phyloP scores from a whole-genome alignment of 2,113 vertebrate genomes.

The Varanus komodoensis region DNA sequence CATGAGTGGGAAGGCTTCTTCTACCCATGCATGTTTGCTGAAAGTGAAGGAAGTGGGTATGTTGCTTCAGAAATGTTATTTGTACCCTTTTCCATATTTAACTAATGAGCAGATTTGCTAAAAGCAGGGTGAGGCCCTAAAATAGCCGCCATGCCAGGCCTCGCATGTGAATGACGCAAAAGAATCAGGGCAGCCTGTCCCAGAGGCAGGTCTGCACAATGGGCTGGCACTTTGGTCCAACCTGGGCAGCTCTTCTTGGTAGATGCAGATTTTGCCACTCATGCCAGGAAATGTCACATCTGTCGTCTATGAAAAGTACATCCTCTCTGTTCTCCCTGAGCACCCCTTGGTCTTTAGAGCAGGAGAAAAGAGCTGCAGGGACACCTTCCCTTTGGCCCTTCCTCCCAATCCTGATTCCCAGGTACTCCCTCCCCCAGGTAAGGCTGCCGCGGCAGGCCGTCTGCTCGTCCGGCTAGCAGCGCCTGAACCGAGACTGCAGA shows the following conservation, averaged over 20 bases:
- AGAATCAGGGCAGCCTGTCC: not conserved
- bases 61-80: too few relatives aligned
- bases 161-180: not conserved
- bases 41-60: not conserved
- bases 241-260: too few relatives aligned
- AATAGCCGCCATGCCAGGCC: not conserved
- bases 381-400: not conserved
- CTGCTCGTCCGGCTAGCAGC: constrained; percentile 19
- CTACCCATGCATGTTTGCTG: not conserved
- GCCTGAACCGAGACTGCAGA: not conserved
- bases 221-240: not conserved
- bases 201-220: not conserved
- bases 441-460: not conserved
- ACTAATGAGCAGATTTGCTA: not conserved
- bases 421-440: not conserved
- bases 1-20: not conserved
- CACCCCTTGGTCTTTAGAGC: not conserved
- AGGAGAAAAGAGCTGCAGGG: not conserved
- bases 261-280: too few relatives aligned
- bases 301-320: too few relatives aligned
- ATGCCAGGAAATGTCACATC: too few relatives aligned
- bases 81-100: not conserved
- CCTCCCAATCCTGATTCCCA: not conserved
- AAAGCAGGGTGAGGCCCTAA: not conserved
- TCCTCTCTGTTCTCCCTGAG: not conserved